These are phyloP conservation scores for Microchrysa polita DNA, from an alignment of 2,888 invertebrate genomes.

Conservation along the genomic window DNA sequence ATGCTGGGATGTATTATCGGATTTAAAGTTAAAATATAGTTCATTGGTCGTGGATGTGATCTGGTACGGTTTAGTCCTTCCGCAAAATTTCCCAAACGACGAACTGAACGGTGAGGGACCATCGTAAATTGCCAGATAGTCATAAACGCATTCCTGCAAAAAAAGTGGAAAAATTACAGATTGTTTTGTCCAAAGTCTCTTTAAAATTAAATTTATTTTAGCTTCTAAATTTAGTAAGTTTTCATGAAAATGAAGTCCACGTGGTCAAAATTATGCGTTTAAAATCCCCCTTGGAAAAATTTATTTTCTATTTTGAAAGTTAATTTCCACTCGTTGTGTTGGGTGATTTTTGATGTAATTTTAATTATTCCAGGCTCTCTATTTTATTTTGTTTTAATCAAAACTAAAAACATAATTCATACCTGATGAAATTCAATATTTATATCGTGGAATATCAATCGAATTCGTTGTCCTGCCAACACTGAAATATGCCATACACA, in stretches of 20 bases:
- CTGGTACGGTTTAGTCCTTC: constrained; percentile 88
- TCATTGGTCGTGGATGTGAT: constrained; percentile 88
- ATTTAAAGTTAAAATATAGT: constrained; percentile 94
- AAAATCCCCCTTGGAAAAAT: no score
- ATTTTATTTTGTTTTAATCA: no score
- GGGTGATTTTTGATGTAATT: no score
- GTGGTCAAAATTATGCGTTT: no score
- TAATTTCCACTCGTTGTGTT: no score
- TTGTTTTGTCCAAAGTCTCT: constrained; percentile 36
- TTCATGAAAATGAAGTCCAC: no score
- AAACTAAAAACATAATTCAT: no score
- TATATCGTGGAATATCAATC: constrained; percentile 91
- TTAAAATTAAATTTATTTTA: no score
- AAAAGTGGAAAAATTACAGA: constrained; percentile 42
- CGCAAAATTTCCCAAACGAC: constrained; percentile 90
- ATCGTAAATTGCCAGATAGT: constrained; percentile 93
- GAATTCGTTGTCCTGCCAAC: constrained; percentile 94
- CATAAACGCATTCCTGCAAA: constrained; percentile 91
- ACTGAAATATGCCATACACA: constrained; percentile 98
- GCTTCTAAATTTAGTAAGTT: no score
- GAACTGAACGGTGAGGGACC: constrained; percentile 87
- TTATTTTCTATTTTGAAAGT: no score
- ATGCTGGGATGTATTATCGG: constrained; percentile 93
- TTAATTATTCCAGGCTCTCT: neutral
- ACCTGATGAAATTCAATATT: constrained; percentile 93